Conservation (phyloP, 2,888 invertebrate species). For the Acanthosepion pharaonis region DNA sequence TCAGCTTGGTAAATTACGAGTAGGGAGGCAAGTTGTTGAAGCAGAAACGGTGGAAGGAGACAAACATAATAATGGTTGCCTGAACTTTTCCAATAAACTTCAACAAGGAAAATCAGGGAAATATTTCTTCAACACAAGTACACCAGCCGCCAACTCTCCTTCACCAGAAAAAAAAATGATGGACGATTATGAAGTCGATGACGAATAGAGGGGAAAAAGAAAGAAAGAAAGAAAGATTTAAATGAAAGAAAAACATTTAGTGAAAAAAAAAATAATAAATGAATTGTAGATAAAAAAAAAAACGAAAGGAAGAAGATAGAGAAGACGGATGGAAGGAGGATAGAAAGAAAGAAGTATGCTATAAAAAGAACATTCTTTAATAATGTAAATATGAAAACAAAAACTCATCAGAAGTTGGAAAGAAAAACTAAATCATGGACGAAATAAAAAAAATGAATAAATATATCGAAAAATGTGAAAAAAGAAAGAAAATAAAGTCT, state of each 20-base stretch:
- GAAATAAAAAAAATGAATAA: too few relatives aligned
- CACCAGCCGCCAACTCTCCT: neutral
- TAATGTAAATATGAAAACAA: too few relatives aligned
- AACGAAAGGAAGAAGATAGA: neutral
- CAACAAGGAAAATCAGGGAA: neutral
- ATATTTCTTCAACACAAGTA: neutral
- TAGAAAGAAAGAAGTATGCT: too few relatives aligned
- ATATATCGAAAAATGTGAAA: too few relatives aligned
- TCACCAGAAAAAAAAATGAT: neutral
- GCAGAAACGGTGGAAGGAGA: too few relatives aligned
- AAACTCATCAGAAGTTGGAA: too few relatives aligned
- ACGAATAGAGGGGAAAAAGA: neutral
- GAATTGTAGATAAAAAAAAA: neutral
- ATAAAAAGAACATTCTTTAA: too few relatives aligned
- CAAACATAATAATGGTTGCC: neutral
- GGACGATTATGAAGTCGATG: neutral
- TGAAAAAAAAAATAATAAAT: neutral
- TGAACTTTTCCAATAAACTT: slow-evolving; percentile 20
- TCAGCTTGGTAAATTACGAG: neutral
- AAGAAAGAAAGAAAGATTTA: neutral
- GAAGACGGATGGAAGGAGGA: neutral
- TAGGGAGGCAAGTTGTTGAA: neutral
- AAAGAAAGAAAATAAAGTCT: too few relatives aligned
- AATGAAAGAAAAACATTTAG: neutral
- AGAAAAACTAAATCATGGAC: too few relatives aligned